Percentiles rank a stretch among this genome's conserved stretches.
Conservation (phyloP, 92 coral and sea anemone species). For the Umimayanthus kanabou region DNA sequence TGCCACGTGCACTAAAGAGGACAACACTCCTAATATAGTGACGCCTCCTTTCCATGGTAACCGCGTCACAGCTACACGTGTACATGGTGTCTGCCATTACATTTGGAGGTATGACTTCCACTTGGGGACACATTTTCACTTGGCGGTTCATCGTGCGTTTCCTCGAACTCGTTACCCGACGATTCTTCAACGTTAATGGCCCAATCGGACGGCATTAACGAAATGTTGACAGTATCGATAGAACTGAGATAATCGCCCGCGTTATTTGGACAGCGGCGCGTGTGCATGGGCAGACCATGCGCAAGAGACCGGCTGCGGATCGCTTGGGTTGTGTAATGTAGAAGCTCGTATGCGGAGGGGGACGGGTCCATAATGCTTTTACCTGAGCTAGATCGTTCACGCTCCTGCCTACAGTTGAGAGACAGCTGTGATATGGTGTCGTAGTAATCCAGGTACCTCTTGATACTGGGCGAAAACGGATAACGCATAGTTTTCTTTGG, state of each 20-base stretch:
- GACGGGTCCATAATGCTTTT: not conserved
- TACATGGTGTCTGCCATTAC: not conserved
- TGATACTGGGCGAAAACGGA: slow-evolving; percentile 65
- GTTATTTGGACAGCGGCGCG: slow-evolving; percentile 18
- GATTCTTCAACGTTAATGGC: slow-evolving; percentile 33
- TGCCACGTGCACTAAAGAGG: not conserved
- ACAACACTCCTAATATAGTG: not conserved
- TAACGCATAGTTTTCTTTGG: slow-evolving; percentile 67
- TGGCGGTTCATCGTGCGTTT: not conserved
- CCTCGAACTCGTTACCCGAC: slow-evolving; percentile 28
- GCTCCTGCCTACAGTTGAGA: slow-evolving; percentile 55
- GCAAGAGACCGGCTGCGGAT: not conserved
- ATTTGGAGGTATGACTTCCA: not conserved
- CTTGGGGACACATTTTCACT: not conserved
- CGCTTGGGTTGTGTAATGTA: not conserved
- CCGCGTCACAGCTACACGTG: not conserved
- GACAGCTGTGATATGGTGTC: slow-evolving; percentile 49
- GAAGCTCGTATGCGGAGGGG: not conserved
- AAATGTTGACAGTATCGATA: slow-evolving; percentile 52
- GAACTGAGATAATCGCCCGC: slow-evolving; percentile 7
- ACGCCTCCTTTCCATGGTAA: not conserved
- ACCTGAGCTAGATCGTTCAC: slow-evolving; percentile 31
- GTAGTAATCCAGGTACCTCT: slow-evolving; percentile 59
- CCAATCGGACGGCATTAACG: slow-evolving; percentile 54
- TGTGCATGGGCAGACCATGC: slow-evolving; percentile 5